Evolutionary conservation across 1,140 invertebrate genomes (phyloP).

Genomic region (Leptinotarsa undecemlineata): DNA sequence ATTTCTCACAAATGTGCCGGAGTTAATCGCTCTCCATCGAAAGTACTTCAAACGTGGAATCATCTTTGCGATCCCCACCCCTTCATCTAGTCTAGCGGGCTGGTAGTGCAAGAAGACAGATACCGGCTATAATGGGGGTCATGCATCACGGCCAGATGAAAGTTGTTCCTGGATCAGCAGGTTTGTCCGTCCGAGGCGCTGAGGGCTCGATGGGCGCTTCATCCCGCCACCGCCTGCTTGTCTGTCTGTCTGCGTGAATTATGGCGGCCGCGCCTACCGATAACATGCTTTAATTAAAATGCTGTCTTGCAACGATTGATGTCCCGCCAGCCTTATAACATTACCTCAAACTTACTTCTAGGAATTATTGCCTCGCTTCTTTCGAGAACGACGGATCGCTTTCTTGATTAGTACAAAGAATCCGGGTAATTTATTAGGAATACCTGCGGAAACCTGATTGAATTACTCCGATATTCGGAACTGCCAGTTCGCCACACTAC

Average conservation of each 20-base stretch:
- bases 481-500: too few relatives aligned
- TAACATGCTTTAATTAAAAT: slow-evolving; percentile 57
- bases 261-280: slow-evolving; percentile 56
- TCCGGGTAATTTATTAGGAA: not conserved
- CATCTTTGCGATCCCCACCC: slow-evolving; percentile 8
- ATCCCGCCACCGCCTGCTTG: slow-evolving; percentile 27
- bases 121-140: slow-evolving; percentile 49
- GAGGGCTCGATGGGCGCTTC: slow-evolving; percentile 37
- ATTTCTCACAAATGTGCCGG: too few relatives aligned
- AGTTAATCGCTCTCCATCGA: too few relatives aligned
- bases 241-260: slow-evolving; percentile 53
- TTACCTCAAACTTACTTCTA: slow-evolving; percentile 30
- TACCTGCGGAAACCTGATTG: not conserved
- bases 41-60: not conserved
- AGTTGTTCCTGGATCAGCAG: slow-evolving; percentile 57
- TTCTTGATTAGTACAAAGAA: not conserved
- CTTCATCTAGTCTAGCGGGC: slow-evolving; percentile 6
- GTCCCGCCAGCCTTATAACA: slow-evolving; percentile 36
- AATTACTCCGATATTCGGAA: too few relatives aligned
- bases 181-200: slow-evolving; percentile 53
- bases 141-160: slow-evolving; percentile 56
- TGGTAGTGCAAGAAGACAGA: slow-evolving; percentile 40
- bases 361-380: slow-evolving; percentile 24
- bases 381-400: slow-evolving; percentile 9
- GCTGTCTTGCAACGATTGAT: slow-evolving; percentile 54